These are phyloP conservation scores for Alloplasta piceator DNA, from an alignment of 2,888 invertebrate genomes.

Conservation along the genomic window DNA sequence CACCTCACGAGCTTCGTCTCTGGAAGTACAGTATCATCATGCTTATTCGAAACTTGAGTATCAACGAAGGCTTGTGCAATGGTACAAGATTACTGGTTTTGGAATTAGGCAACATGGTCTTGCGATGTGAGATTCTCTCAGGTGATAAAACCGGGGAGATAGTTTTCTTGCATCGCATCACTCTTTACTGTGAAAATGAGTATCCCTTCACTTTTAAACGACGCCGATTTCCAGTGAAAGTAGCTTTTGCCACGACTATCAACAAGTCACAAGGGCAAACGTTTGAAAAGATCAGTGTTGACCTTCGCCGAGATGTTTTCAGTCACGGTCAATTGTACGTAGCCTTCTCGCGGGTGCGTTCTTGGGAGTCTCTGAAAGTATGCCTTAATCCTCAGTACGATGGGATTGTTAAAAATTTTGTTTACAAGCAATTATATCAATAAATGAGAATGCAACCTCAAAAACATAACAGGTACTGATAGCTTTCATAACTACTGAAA, in stretches of 20 bases:
- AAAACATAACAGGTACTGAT: too few relatives aligned
- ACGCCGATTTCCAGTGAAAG: too few relatives aligned
- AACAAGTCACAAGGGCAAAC: too few relatives aligned
- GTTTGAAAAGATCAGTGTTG: too few relatives aligned
- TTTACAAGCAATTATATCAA: constrained; percentile 48
- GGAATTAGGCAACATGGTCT: too few relatives aligned
- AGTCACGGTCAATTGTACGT: too few relatives aligned
- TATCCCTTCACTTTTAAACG: constrained; percentile 31
- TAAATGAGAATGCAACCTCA: background rate
- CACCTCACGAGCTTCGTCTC: constrained; percentile 28
- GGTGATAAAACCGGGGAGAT: constrained; percentile 18
- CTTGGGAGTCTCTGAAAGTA: too few relatives aligned
- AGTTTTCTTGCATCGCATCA: constrained; percentile 48
- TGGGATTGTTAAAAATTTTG: constrained; percentile 42
- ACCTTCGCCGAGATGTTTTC: too few relatives aligned
- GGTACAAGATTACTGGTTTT: constrained; percentile 52
- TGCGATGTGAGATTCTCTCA: constrained; percentile 64
- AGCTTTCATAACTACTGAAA: too few relatives aligned
- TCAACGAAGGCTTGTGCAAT: constrained; percentile 53
- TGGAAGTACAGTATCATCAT: constrained; percentile 38
- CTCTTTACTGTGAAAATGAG: background rate
- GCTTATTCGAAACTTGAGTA: constrained; percentile 43
- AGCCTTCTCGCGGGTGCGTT: too few relatives aligned
- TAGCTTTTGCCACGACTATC: too few relatives aligned
- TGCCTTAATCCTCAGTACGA: too few relatives aligned